Base-by-base conservation (phyloP, 2,113 vertebrate species). In the Ceyx cyanopectus region DNA sequence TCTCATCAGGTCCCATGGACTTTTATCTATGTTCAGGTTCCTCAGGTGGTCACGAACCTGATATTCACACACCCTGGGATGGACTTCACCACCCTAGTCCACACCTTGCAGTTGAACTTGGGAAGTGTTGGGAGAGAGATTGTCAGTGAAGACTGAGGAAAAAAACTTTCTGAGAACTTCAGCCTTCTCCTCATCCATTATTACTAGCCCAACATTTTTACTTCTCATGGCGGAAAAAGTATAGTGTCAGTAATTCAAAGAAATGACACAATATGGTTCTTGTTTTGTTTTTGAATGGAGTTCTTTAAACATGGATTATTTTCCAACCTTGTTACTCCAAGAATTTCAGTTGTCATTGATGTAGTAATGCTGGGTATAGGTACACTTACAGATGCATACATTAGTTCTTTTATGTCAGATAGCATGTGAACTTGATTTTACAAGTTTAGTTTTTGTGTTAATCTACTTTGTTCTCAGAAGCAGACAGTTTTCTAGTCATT, bases 331-430 rank as follows among this genome's bases (percentile, higher is more conserved):
- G 4, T 46, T 62, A 29, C 13, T 62, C 9, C 5, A 80, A 2
- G 4, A 5, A 37, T 86, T 93, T 83, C 7, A 19, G 0, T 40
- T 57, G 12, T 62, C 24, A 50, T 9, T 66, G 27, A 13, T 56
- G 22, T 9, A 18, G 1, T 78, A 46, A 17, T 51, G 21, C 19
- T 78, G 30, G 26, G 1, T n/a, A 1, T 18, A 29, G 29, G 12
- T 87, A 5, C 41, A 18, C 6, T 24, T 73, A 30, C 10, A 26
- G n/a, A 8, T 72, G 46, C 1, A 9, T 8, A 1, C 4, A 1
- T 32, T 43, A 27, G 10, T 75, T 77, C 29, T 67, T 68, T 2
- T 29, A 34, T 56, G 34, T 60, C 20, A 50, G 14, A 65, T 79
- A 61, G 7, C 16, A 2, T 0, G 1, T 32, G 19, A 43, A 29